Conservation (phyloP, 2,797 vertebrate species). For the Cirrhinus mrigala region DNA sequence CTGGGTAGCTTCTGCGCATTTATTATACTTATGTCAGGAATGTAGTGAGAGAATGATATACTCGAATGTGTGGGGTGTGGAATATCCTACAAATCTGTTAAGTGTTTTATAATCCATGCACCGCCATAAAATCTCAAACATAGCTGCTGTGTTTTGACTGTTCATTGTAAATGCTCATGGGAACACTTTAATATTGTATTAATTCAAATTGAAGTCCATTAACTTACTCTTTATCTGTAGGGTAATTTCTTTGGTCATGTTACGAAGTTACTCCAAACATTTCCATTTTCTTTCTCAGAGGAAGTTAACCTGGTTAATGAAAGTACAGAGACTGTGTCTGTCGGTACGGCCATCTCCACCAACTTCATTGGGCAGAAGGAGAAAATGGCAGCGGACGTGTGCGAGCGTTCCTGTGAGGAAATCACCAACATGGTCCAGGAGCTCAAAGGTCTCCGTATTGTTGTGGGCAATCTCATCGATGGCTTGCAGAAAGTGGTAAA, state of each 20-base stretch:
- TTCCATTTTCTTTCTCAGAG: constrained; percentile 71
- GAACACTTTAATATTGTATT: not conserved
- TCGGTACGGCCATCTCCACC: constrained; percentile 83
- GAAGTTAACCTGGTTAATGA: constrained; percentile 87
- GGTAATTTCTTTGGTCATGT: not conserved
- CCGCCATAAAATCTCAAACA: not conserved
- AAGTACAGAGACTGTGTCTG: constrained; percentile 86
- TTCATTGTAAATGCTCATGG: not conserved
- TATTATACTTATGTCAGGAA: constrained; percentile 24
- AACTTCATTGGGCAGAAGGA: constrained; percentile 85
- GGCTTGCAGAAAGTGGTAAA: constrained; percentile 94
- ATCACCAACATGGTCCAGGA: constrained; percentile 92
- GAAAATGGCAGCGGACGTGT: constrained; percentile 81
- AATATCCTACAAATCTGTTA: constrained; percentile 15
- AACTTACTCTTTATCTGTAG: not conserved
- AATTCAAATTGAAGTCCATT: not conserved
- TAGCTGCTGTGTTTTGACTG: not conserved
- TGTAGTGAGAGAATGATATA: constrained; percentile 6
- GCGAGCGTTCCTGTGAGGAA: constrained; percentile 94
- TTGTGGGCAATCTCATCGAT: constrained; percentile 91
- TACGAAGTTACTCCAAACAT: not conserved
- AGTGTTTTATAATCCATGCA: constrained; percentile 8
- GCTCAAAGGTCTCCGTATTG: constrained; percentile 87
- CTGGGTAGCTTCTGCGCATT: constrained; percentile 26
- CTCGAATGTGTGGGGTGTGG: not conserved